Base-by-base conservation (phyloP, 23 tunicate genomes). In the Phallusia fumigata region DNA sequence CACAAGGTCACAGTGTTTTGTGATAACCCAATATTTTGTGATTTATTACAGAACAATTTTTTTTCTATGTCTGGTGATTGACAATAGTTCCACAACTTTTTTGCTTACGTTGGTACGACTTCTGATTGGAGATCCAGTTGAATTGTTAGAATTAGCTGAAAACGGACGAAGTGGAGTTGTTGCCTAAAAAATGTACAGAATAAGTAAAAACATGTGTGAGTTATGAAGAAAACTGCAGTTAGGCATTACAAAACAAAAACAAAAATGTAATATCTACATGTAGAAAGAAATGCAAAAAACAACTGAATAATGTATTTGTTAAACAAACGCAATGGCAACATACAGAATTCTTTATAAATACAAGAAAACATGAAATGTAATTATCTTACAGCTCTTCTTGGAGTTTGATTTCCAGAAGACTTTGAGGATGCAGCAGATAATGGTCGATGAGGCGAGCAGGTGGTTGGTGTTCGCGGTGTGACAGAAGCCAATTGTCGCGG, bases 151-250 rank as follows among this genome's bases (percentile, higher is more conserved):
- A 58, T 58, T 58, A 21, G 69, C 69, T 21, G 69, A 58, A 3
- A 58, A 58, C 1, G 69, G 69, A 22, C 69, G 69, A 21, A 58
- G 69, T 58, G 69, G 69, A 58, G 69, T 24, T 21, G 69, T 58
- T 22, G 69, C 69, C 69, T 58, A 16, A 5, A 58, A 58, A 22
- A 22, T 6, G 28, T 22, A 58, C 18, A 51, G 15, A 51, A 51
- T 51, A 15, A 13, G 15, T 15, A 51, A 51, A 51, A 51, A 18
- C 58, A 13, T 51, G 58, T 18, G 18, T 51, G 18, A 51, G 18
- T n/a, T n/a, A n/a, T n/a, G n/a, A n/a, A n/a, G n/a, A n/a, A n/a
- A n/a, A n/a, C n/a, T n/a, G n/a, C n/a, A n/a, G n/a, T n/a, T n/a
- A n/a, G n/a, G 10, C 47, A 3, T 40, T 40, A 10, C 47, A 40